phyloP scores from a whole-genome alignment of 2,888 invertebrate species.

The Microplitis manilae region DNA sequence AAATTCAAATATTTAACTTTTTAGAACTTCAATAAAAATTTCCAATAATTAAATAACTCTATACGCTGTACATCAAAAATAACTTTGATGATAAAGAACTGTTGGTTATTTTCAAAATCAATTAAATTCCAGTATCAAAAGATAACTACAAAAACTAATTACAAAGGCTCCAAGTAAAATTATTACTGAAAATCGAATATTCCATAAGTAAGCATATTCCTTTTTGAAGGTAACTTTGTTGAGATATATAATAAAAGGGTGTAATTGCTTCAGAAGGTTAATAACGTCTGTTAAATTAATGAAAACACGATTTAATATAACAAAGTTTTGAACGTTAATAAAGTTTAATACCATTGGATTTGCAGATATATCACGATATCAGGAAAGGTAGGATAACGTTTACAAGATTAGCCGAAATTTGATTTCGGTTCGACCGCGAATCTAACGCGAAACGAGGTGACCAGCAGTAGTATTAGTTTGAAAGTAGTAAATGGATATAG shows the following conservation, averaged over 20 bases:
- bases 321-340: not conserved
- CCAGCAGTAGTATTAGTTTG: not conserved
- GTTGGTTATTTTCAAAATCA: not conserved
- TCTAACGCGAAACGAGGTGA: constrained; percentile 36
- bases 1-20: too few relatives aligned
- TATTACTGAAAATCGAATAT: too few relatives aligned
- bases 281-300: not conserved
- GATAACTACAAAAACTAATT: not conserved
- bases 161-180: not conserved
- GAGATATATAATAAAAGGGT: not conserved
- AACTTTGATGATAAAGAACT: not conserved
- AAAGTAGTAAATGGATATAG: not conserved
- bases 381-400: constrained; percentile 14
- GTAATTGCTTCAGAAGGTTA: not conserved
- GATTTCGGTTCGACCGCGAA: constrained; percentile 34
- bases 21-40: too few relatives aligned
- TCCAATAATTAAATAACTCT: too few relatives aligned
- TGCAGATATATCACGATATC: not conserved
- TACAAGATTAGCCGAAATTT: constrained; percentile 32
- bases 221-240: not conserved
- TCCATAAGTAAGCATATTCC: not conserved
- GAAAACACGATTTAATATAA: constrained; percentile 1
- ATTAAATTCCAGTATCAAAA: not conserved
- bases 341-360: not conserved
- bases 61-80: too few relatives aligned